These are phyloP conservation scores for Molossus molossus DNA, from an alignment of 2,797 vertebrate species.

Conservation along the genomic window DNA sequence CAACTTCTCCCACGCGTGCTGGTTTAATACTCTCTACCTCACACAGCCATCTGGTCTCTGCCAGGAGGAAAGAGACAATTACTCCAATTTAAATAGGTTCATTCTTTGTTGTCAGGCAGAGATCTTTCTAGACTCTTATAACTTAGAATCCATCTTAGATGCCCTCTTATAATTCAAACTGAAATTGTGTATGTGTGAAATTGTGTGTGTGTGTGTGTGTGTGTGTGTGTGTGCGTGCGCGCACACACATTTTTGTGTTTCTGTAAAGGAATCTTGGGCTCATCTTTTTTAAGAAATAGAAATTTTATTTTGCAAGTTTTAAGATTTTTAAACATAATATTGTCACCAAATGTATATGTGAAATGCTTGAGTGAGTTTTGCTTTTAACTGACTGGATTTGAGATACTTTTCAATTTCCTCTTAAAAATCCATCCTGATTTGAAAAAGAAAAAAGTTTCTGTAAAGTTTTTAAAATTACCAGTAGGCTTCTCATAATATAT, in stretches of 20 bases:
- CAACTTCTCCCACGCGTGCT: neutral
- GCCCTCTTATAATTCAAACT: slow-evolving; percentile 5
- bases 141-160: neutral
- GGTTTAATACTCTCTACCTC: slow-evolving; percentile 52
- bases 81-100: slow-evolving; percentile 39
- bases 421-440: neutral
- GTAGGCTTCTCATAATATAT: neutral
- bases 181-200: neutral
- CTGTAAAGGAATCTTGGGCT: neutral
- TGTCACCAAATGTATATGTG: neutral
- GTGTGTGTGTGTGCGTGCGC: rapidly evolving
- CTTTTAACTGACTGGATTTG: slow-evolving; percentile 1
- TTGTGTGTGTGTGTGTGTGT: neutral
- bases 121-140: slow-evolving; percentile 25
- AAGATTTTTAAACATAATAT: neutral
- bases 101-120: slow-evolving; percentile 23
- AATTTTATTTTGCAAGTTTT: slow-evolving; percentile 32
- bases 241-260: neutral
- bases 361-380: neutral
- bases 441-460: slow-evolving; percentile 27
- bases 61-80: slow-evolving; percentile 62
- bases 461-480: slow-evolving; percentile 1
- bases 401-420: neutral
- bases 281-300: slow-evolving; percentile 23
- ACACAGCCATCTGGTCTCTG: slow-evolving; percentile 46